Base-by-base conservation (phyloP, 2,888 invertebrate genomes). In the Orchesellides sinensis region DNA sequence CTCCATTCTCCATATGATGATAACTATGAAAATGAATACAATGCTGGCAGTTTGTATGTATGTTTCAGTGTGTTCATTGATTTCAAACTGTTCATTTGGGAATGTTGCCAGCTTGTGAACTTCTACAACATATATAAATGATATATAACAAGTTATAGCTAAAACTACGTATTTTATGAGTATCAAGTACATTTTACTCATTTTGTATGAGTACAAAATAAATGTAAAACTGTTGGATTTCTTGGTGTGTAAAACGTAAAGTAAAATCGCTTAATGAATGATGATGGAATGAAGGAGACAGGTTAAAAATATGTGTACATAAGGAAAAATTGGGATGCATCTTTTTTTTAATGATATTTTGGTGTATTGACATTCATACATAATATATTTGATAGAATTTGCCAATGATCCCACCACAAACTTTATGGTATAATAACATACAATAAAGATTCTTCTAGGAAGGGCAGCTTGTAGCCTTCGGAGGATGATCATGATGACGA, bases 401-500 rank as follows among this genome's bases (percentile, higher is more conserved):
- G 14, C 59, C 23, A 8, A 59, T 25, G 23, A 3, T 40, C 10
- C 40, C 40, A 40, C 2, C n/a, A 40, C 40, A 2, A 40, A 1
- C 40, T 32, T 40, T n/a, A 5, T 40, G 10, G n/a, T n/a, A 14
- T 8, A 40, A 10, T 8, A n/a, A 3, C 52, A 17, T 17, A 47
- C 47, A 47, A 47, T 32, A 47, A 17, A 8, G n/a, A 4, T 47
- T 5, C 47, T 47, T 8, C 17, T 17, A 59, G 59, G 59, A 72
- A 72, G 72, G 72, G 73, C 35, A 35, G 59, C 32, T 17, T 56
- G 6, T 23, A 69, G 59, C 47, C 72, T 72, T 73, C 61, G 29
- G 25, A 21, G 6, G 54, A 10, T 25, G 52, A 29, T 54, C 54
- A 56, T 35, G 40, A 61, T 29, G 61, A 73, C 27, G 59, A 45